Percentiles rank a stretch among this genome's conserved stretches.
phyloP scores from a whole-genome alignment of 2,888 invertebrate genomes.

The Tetragonula carbonaria region DNA sequence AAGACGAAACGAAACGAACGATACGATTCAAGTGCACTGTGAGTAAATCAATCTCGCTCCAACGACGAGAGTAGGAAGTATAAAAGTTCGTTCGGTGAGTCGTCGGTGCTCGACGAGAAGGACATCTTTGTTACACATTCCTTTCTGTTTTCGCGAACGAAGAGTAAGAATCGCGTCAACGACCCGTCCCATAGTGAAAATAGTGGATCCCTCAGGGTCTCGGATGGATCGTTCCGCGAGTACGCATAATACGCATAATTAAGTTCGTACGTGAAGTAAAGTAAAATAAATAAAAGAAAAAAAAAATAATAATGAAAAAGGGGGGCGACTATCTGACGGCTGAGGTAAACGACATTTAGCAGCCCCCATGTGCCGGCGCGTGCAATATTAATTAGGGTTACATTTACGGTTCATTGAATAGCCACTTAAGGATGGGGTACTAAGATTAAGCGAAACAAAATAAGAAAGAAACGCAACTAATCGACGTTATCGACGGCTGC shows the following conservation, averaged over 20 bases:
- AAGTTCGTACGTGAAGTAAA: constrained; percentile 44
- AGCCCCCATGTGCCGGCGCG: constrained; percentile 81
- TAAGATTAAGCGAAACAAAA: constrained; percentile 49
- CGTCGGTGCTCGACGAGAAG: constrained; percentile 42
- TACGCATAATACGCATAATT: constrained; percentile 52
- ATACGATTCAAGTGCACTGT: constrained; percentile 32
- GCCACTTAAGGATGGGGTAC: constrained; percentile 61
- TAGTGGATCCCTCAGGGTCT: background rate
- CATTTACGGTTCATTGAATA: constrained; percentile 56
- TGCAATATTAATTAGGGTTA: constrained; percentile 82
- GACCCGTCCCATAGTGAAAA: background rate
- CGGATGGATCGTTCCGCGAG: constrained; percentile 21
- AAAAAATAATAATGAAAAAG: background rate
- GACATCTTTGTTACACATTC: constrained; percentile 54
- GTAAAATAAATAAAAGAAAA: background rate
- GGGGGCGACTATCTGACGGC: constrained; percentile 41
- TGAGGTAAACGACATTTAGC: constrained; percentile 16
- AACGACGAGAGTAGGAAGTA: constrained; percentile 6
- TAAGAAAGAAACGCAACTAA: constrained; percentile 38
- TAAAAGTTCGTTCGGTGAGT: constrained; percentile 46
- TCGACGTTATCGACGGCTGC: constrained; percentile 52
- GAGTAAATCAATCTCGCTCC: constrained; percentile 37
- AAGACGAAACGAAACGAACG: constrained; percentile 16
- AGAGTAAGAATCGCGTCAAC: constrained; percentile 12
- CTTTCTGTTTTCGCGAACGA: constrained; percentile 37